These are phyloP conservation scores for Pseudochromis fuscus DNA, from an alignment of 2,797 vertebrate species.

Conservation along the genomic window DNA sequence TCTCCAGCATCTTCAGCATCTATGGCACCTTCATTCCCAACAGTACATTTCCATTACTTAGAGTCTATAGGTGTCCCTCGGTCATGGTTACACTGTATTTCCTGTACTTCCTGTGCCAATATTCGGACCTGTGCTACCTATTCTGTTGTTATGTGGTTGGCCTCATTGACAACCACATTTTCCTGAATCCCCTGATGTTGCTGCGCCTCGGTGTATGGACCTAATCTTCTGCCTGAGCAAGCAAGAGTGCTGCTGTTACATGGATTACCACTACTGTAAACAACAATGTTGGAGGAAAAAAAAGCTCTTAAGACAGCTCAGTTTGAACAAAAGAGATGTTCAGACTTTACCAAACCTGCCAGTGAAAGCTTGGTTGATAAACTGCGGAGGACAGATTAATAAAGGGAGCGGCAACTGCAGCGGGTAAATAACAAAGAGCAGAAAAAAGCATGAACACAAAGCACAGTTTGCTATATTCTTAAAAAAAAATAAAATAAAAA, in stretches of 20 bases:
- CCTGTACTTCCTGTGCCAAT: not conserved
- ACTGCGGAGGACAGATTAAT: not conserved
- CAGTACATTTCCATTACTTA: too few species aligned
- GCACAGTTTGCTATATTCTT: constrained; percentile 1
- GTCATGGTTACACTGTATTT: not conserved
- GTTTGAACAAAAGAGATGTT: constrained; percentile 2
- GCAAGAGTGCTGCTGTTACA: constrained; percentile 5
- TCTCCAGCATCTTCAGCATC: not conserved
- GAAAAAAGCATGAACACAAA: constrained; percentile 1
- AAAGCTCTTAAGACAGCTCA: constrained; percentile 3
- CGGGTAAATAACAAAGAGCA: not conserved
- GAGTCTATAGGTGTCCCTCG: too few species aligned
- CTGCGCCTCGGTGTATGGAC: not conserved
- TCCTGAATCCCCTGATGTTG: not conserved
- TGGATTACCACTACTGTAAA: constrained; percentile 12
- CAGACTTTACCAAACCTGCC: not conserved
- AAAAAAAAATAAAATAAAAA: not conserved
- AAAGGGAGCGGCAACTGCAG: not conserved
- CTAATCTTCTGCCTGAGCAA: constrained; percentile 19
- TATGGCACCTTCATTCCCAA: not conserved
- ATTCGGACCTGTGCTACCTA: not conserved
- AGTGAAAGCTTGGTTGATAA: constrained; percentile 6
- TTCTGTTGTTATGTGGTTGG: not conserved
- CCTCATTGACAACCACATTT: constrained; percentile 1
- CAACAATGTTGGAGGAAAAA: constrained; percentile 8